Base-by-base conservation (phyloP, 2,888 invertebrate species). In the Augochlorella aurata region DNA sequence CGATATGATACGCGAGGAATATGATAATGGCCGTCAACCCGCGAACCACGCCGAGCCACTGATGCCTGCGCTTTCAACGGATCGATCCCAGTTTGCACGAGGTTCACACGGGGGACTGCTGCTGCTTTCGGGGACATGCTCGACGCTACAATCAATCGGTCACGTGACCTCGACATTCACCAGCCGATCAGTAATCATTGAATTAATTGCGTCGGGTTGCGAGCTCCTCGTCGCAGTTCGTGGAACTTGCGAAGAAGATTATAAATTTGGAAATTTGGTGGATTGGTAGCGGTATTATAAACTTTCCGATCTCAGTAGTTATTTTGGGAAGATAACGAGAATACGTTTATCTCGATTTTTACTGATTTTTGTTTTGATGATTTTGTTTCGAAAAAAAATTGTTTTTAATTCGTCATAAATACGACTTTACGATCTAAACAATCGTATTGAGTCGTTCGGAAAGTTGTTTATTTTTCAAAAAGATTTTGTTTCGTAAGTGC, bases 1-100 rank as follows among this genome's bases (percentile, higher is more conserved):
- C 77, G 84, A 83, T 84, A 90, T 79, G 90, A 89, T 89, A 89
- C 82, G 89, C 82, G 87, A 82, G 85, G 87, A 90, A 90, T 89
- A 89, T 90, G 89, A 89, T 90, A 89, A 89, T 89, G 82, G 81
- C 82, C 79, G 84, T 88, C 85, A 79, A 79, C 81, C 73, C 16
- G 74, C 70, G 69, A 79, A 82, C 61, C 67, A 21, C 1, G 79
- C 74, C 74, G 63, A n/a, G 49, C 70, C 50, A 52, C 38, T 47
- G 70, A 45, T 50, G 38, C 29, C 50, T 29, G 21, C 45, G 47
- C 69, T 24, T 45, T 58, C 47, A 38, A 21, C 80, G 61, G 63
- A 50, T 65, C 29, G 38, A 68, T 49, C 29, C 49, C 24, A 47
- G n/a, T 4, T 12, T 10, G 68, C 24, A 18, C 10, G 18, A 9